Evolutionary conservation across 2,113 vertebrate genomes (phyloP).

Genomic region (Leuciscus idus): DNA sequence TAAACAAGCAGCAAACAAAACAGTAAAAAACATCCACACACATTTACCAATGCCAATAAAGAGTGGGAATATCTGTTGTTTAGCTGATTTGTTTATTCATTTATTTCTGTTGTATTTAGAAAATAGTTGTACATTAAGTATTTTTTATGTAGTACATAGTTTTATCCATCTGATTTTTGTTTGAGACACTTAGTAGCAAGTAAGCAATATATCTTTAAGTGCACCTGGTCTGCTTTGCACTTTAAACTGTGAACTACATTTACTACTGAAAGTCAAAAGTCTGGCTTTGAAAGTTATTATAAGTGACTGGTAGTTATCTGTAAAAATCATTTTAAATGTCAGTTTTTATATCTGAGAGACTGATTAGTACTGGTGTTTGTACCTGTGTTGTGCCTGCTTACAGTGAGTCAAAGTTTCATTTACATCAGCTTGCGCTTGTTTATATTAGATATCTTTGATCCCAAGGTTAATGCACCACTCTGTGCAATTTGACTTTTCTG

Average conservation of each 20-base stretch:
- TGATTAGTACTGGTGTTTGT: not conserved
- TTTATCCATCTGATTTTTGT: not conserved
- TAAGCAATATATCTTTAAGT: not conserved
- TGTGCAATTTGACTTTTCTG: constrained; percentile 22
- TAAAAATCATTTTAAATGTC: not conserved
- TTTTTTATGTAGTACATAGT: not conserved
- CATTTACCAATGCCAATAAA: not conserved
- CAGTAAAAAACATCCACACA: not conserved
- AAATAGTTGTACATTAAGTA: too few relatives aligned
- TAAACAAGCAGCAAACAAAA: constrained; percentile 3
- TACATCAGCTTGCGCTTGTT: constrained; percentile 15
- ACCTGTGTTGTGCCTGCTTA: not conserved
- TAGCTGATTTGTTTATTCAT: not conserved
- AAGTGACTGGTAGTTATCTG: not conserved
- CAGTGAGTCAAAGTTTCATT: not conserved
- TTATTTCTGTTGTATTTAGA: not conserved
- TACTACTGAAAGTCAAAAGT: not conserved
- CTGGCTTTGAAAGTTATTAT: not conserved
- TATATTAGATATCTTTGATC: constrained; percentile 29
- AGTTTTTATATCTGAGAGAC: not conserved
- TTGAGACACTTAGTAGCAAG: not conserved
- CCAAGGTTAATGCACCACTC: constrained; percentile 47
- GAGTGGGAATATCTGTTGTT: constrained; percentile 5
- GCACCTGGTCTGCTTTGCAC: not conserved
- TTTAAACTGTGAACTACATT: not conserved